Evolutionary conservation across 2,888 invertebrate species (phyloP).

Genomic region (Homarus gammarus): DNA sequence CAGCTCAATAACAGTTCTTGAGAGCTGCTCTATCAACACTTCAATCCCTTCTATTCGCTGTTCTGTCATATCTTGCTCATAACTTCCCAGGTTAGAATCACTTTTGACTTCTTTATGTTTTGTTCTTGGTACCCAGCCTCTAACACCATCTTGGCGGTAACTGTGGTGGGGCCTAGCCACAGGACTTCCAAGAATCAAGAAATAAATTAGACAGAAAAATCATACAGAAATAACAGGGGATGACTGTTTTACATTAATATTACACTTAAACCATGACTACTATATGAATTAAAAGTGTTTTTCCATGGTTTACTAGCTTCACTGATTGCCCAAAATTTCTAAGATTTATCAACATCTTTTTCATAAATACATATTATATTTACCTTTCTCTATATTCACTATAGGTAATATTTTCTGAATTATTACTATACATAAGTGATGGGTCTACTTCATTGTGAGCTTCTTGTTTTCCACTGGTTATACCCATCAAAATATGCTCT

Average conservation of each 20-base stretch:
- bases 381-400: constrained; percentile 28
- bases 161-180: not conserved
- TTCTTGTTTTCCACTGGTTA: not conserved
- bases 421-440: not conserved
- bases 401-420: not conserved
- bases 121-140: not conserved
- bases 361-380: not conserved
- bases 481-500: constrained; percentile 44
- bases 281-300: too few species aligned
- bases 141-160: not conserved
- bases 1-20: constrained; percentile 57
- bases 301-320: too few species aligned
- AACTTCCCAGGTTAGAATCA: constrained; percentile 34
- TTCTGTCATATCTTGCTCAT: constrained; percentile 59
- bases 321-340: too few species aligned
- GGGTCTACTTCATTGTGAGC: not conserved
- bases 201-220: not conserved
- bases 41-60: constrained; percentile 75
- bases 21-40: constrained; percentile 68
- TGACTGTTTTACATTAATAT: too few species aligned
- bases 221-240: not conserved
- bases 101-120: constrained; percentile 6
- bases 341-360: too few species aligned
- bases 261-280: too few species aligned
- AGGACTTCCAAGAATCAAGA: not conserved